Evolutionary conservation across 2,113 vertebrate species (phyloP).

Genomic region (Himantopus leucocephalus): DNA sequence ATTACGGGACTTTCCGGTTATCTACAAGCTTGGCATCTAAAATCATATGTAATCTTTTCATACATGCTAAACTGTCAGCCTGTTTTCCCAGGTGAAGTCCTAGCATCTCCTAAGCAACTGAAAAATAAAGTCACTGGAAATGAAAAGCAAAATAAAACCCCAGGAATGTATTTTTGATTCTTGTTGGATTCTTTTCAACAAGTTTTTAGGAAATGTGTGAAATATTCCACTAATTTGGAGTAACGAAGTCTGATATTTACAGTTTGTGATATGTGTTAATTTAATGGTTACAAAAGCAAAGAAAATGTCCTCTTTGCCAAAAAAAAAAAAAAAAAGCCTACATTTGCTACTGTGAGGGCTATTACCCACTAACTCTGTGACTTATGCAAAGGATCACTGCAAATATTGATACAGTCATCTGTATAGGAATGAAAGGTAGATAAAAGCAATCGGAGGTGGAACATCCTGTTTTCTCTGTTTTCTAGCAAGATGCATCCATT

Average conservation of each 20-base stretch:
- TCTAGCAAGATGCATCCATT: conserved; percentile 3
- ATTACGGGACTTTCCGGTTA: background rate
- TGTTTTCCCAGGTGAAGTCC: background rate
- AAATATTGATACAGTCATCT: background rate
- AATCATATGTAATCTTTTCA: background rate
- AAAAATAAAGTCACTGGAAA: conserved; percentile 26
- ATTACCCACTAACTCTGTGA: background rate
- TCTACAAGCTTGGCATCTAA: background rate
- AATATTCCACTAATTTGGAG: background rate
- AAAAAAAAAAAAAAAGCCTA: background rate
- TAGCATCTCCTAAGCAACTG: background rate
- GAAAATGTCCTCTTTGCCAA: background rate
- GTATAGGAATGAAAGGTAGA: background rate
- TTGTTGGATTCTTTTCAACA: background rate
- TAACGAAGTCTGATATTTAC: background rate
- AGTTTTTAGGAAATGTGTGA: background rate
- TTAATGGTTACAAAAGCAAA: background rate
- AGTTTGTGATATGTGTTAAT: background rate
- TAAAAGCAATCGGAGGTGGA: conserved; percentile 20
- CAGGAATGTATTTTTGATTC: background rate
- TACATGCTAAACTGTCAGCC: background rate
- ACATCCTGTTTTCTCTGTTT: conserved; percentile 11
- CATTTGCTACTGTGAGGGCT: background rate
- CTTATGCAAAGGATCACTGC: background rate
- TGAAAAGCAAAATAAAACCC: background rate